These are phyloP conservation scores for Valencia hispanica DNA, from an alignment of 2,797 vertebrate species.

Conservation along the genomic window DNA sequence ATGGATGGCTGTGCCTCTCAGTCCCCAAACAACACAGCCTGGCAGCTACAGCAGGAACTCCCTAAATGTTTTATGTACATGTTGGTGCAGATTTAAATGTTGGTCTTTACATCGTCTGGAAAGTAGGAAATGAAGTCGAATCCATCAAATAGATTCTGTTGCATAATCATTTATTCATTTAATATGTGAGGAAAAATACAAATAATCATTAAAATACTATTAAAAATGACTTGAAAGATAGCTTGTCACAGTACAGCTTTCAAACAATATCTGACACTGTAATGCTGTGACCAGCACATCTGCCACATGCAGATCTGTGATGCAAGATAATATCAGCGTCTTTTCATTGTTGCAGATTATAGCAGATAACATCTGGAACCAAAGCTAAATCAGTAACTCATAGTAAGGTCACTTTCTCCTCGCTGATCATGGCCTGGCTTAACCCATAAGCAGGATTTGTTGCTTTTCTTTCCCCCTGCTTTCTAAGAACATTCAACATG, in stretches of 20 bases:
- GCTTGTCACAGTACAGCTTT: no score
- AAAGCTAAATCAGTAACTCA: neutral
- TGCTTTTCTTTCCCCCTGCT: neutral
- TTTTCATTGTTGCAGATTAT: neutral
- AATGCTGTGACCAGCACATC: slow-evolving; percentile 4
- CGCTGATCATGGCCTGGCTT: neutral
- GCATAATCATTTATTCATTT: neutral
- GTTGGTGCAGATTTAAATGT: neutral
- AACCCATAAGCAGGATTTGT: neutral
- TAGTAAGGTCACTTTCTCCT: neutral
- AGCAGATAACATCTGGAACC: neutral
- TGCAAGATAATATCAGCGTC: slow-evolving; percentile 12
- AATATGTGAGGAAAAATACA: neutral
- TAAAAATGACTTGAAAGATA: no score
- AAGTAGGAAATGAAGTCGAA: neutral
- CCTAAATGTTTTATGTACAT: slow-evolving; percentile 21
- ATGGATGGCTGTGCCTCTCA: slow-evolving; percentile 44
- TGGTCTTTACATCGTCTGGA: neutral
- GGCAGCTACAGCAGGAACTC: slow-evolving; percentile 40
- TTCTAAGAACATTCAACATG: neutral
- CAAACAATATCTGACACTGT: neutral
- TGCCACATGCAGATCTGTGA: slow-evolving; percentile 2
- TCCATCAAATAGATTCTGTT: neutral
- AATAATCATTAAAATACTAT: neutral
- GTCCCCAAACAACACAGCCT: slow-evolving; percentile 40